Base-by-base conservation (phyloP, 2,113 vertebrate genomes). In the Podocnemis expansa region DNA sequence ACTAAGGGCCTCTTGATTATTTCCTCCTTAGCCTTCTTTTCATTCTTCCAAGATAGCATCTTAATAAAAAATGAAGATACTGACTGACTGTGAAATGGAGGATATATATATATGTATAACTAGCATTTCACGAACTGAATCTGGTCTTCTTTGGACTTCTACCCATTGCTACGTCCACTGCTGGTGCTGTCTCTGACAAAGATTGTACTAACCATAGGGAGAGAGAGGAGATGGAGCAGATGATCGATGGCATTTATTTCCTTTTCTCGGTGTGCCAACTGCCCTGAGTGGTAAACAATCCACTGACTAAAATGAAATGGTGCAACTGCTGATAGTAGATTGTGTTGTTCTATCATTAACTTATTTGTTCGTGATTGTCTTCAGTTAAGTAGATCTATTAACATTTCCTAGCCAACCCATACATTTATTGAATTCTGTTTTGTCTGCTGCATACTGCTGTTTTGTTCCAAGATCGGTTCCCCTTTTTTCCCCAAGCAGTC, bases 261-360 rank as follows among this genome's bases (percentile, higher is more conserved):
- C 51, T 29, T 80, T 24, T 38, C 80, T 80, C 31, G 76, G 38
- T 70, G 47, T 7, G 6, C 19, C 12, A 43, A 41, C 67, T 95
- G 79, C 79, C 94, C n/a, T n/a, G 60, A 95, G 87, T 80, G 58
- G 51, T 73, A 89, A 94, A 43, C 76, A 95, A 89, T 67, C 38
- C 45, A 81, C 78, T n/a, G 2, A 0, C 73, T 85, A 88, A 96
- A 88, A 93, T 54, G 89, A 94, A 94, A 87, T 87, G 49, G 67
- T 95, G 84, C 80, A 90, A 91, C 89, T 75, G 51, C 49, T 94
- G 79, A 47, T 21, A 25, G 10, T n/a, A 31, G 2, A 4, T 85
- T 94, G 29, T 75, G 89, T 80, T 12, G 80, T 82, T 91, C 1
- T 1, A 73, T 91, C 84, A 89, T 91, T 93, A 76, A 29, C 21